A percentile compares a stretch with the other conserved stretches of the same genome.
phyloP scores from a whole-genome alignment of 2,113 vertebrate species.

The Phoxinus phoxinus region DNA sequence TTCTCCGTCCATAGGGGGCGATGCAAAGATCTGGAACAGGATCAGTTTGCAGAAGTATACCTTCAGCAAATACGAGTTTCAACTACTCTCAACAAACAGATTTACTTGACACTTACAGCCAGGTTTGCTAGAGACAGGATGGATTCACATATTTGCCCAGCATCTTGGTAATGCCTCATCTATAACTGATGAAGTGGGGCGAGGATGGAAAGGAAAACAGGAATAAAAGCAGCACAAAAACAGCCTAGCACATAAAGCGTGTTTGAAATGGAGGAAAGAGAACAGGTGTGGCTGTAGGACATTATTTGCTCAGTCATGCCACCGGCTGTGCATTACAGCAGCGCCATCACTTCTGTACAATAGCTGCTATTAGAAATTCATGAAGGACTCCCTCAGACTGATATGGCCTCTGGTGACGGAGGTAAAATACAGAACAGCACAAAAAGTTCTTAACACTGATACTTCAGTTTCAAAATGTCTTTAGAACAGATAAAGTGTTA shows the following conservation, averaged over 20 bases:
- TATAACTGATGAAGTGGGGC: not conserved
- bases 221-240: not conserved
- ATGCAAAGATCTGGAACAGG: not conserved
- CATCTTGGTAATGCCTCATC: not conserved
- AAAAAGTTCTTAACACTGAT: not conserved
- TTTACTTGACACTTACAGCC: not conserved
- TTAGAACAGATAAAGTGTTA: not conserved
- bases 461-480: not conserved
- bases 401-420: not conserved
- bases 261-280: conserved; percentile 28
- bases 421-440: conserved; percentile 2
- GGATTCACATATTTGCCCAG: not conserved
- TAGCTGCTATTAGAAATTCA: conserved; percentile 24
- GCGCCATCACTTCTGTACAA: conserved; percentile 21
- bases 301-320: conserved; percentile 25
- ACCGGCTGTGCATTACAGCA: conserved; percentile 9
- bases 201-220: not conserved
- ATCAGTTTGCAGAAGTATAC: not conserved
- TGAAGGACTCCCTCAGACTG: not conserved
- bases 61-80: not conserved
- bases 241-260: not conserved
- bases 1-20: not conserved
- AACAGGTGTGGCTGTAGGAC: conserved; percentile 17
- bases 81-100: not conserved
- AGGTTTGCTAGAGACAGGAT: not conserved